phyloP scores from a whole-genome alignment of 2,113 vertebrate genomes.

The Phaethornis superciliosus region DNA sequence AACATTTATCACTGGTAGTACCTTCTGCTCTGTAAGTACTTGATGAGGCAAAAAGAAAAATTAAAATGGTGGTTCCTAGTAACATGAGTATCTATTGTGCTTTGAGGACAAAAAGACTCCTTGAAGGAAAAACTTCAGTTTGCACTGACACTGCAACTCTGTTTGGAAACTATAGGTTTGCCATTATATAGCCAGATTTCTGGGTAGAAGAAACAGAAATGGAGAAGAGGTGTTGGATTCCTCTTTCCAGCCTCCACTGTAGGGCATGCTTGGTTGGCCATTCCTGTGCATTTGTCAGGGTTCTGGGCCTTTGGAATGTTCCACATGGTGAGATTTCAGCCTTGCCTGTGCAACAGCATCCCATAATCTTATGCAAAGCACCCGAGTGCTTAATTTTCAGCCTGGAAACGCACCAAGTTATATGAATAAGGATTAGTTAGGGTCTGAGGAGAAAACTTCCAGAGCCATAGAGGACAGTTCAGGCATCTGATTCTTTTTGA shows the following conservation, averaged over 20 bases:
- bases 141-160: background rate
- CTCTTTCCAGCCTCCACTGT: background rate
- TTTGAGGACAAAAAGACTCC: background rate
- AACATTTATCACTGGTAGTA: conserved; percentile 65
- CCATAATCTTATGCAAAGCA: conserved; percentile 25
- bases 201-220: background rate
- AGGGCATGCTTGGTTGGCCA: background rate
- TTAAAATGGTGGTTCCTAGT: background rate
- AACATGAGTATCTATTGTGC: background rate
- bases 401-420: conserved; percentile 35
- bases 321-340: background rate
- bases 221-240: background rate
- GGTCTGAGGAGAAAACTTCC: conserved; percentile 14
- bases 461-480: background rate
- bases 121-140: background rate
- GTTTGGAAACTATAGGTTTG: background rate
- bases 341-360: background rate
- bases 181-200: background rate
- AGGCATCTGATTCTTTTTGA: background rate
- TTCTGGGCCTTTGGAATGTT: background rate
- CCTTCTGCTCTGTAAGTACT: conserved; percentile 42
- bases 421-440: conserved; percentile 32
- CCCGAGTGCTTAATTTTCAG: conserved; percentile 27
- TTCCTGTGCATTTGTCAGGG: background rate
- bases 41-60: conserved; percentile 45